A percentile compares a stretch with the other conserved stretches of the same genome.
Evolutionary conservation across 2,888 invertebrate genomes (phyloP).

Genomic region (Drosophila sordidapex): DNA sequence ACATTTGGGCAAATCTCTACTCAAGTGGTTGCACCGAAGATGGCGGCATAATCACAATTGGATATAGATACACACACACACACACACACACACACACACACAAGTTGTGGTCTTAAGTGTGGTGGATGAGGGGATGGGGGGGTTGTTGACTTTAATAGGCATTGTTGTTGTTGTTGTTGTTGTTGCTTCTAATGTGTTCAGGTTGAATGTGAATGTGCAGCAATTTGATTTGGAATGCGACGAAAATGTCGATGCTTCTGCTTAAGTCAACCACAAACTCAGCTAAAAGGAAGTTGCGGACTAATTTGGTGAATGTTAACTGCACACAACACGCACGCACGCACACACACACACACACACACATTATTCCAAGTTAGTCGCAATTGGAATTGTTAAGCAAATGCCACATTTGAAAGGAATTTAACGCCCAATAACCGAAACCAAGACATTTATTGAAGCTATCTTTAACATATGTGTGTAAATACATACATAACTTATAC

Average conservation of each 20-base stretch:
- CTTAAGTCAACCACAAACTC: slow-evolving; percentile 5
- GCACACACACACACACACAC: not conserved
- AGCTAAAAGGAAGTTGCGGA: not conserved
- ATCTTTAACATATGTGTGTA: not conserved
- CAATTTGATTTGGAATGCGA: slow-evolving; percentile 2
- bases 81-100: not conserved
- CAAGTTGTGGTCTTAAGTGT: not conserved
- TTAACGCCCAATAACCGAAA: not conserved
- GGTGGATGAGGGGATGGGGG: not conserved
- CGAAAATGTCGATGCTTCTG: slow-evolving; percentile 3
- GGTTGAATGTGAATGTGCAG: slow-evolving; percentile 10
- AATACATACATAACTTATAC: not conserved
- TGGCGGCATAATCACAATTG: slow-evolving; percentile 44
- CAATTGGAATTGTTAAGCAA: not conserved
- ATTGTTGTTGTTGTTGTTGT: slow-evolving; percentile 13
- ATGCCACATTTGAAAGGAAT: slow-evolving; percentile 1
- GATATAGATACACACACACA: slow-evolving; percentile 24
- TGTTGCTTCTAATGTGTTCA: slow-evolving; percentile 9
- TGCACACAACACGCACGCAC: not conserved
- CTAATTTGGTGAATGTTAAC: slow-evolving; percentile 2
- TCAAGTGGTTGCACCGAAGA: slow-evolving; percentile 45
- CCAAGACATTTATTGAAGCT: not conserved
- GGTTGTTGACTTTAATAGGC: slow-evolving; percentile 38
- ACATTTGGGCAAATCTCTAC: slow-evolving; percentile 59
- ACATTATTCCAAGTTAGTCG: not conserved